These are phyloP conservation scores for Ptychodera flava DNA, from an alignment of 35 echinoderm and acorn worm species.

Conservation along the genomic window DNA sequence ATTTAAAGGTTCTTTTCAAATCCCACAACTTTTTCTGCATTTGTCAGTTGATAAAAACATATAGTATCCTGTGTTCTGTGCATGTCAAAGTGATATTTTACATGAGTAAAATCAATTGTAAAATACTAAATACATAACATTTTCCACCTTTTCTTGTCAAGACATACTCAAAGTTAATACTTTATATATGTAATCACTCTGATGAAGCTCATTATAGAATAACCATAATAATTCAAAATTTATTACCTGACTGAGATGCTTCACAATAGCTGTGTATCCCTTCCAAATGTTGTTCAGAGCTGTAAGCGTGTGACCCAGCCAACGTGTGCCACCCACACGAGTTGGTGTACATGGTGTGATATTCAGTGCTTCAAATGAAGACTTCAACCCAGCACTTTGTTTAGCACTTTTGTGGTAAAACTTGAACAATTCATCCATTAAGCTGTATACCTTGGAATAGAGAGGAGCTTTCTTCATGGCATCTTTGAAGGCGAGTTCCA, in stretches of 20 bases:
- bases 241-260: constrained; percentile 10
- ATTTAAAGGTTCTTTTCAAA: too few species aligned
- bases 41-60: too few species aligned
- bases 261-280: constrained; percentile 18
- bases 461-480: not conserved
- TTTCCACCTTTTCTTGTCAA: too few species aligned
- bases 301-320: constrained; percentile 5
- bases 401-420: constrained; percentile 15
- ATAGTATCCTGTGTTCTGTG: too few species aligned
- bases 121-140: too few species aligned
- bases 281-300: constrained; percentile 3
- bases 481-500: not conserved
- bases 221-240: not conserved
- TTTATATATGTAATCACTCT: too few species aligned
- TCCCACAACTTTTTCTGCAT: too few species aligned
- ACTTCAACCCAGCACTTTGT: not conserved
- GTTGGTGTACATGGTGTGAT: constrained; percentile 2
- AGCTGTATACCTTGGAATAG: not conserved
- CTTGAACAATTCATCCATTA: not conserved
- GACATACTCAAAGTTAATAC: too few species aligned
- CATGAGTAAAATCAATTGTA: too few species aligned
- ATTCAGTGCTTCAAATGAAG: not conserved
- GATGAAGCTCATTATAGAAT: not conserved
- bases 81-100: too few species aligned
- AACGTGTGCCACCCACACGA: constrained; percentile 14